Percentiles rank a stretch among this genome's conserved stretches.
Conservation (phyloP, 2,888 invertebrate species). For the Kuschelorhynchus macadamiae region DNA sequence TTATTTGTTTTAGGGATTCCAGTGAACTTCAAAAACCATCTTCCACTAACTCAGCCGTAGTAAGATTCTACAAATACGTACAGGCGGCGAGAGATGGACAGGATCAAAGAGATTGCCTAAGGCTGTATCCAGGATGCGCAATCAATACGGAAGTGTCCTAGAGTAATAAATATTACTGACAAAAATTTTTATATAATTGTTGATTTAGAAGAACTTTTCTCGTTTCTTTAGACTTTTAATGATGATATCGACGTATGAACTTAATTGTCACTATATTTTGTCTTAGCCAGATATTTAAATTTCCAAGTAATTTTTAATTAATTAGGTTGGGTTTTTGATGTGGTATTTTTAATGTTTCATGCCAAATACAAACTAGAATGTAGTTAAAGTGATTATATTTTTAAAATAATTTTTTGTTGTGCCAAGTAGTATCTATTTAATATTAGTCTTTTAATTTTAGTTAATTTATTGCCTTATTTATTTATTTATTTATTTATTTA, state of each 20-base stretch:
- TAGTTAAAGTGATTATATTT: constrained; percentile 5
- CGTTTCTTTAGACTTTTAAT: no score
- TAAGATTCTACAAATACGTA: constrained; percentile 83
- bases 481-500: constrained; percentile 27
- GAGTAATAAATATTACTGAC: not conserved
- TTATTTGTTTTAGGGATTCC: constrained; percentile 78
- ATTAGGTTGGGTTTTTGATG: no score
- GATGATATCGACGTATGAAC: no score
- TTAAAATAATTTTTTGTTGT: constrained; percentile 7
- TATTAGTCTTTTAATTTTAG: not conserved
- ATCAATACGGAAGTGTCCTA: constrained; percentile 74
- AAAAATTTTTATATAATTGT: no score
- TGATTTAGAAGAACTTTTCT: no score
- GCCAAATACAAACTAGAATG: not conserved
- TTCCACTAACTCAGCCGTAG: constrained; percentile 77
- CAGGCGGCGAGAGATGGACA: constrained; percentile 88
- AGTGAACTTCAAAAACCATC: constrained; percentile 80
- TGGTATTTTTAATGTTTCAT: not conserved
- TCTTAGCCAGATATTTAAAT: no score
- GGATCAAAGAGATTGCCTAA: constrained; percentile 82
- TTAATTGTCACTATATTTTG: no score
- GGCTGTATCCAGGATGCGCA: constrained; percentile 78
- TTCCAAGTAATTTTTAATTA: no score
- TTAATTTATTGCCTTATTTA: not conserved
- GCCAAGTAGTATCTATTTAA: constrained; percentile 4